These are phyloP conservation scores for Melanostoma scalare DNA, from an alignment of 2,888 invertebrate genomes.

Conservation along the genomic window DNA sequence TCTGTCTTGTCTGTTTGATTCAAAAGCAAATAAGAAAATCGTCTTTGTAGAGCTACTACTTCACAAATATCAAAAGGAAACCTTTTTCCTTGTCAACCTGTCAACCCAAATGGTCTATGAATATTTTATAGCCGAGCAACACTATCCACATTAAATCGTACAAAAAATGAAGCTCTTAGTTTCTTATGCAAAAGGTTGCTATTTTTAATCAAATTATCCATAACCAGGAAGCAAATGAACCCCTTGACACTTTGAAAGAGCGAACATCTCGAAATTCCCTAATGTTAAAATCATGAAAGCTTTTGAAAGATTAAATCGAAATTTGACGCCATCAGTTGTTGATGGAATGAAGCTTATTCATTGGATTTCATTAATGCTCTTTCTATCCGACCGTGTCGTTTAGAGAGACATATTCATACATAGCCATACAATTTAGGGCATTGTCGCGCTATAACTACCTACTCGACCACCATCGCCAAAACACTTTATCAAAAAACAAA, in stretches of 20 bases:
- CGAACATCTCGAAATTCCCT: not conserved
- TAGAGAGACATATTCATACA: not conserved
- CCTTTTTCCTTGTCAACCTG: not conserved
- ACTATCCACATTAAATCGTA: conserved; percentile 3
- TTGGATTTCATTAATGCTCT: conserved; percentile 11
- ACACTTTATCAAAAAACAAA: conserved; percentile 56
- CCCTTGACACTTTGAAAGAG: not conserved
- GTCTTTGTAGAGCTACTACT: not conserved
- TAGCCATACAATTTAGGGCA: conserved; percentile 43
- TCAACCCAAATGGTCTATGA: conserved; percentile 7
- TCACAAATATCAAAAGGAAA: not conserved
- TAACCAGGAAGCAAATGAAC: not conserved
- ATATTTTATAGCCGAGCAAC: conserved; percentile 10
- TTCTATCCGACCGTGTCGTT: conserved; percentile 11
- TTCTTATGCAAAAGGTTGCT: not conserved
- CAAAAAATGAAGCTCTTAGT: not conserved
- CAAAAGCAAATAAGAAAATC: not conserved
- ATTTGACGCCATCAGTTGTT: conserved; percentile 39
- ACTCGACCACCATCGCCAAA: conserved; percentile 39
- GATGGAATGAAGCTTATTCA: conserved; percentile 13
- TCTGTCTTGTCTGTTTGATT: too few species aligned
- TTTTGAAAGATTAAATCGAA: conserved; percentile 44
- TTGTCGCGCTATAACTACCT: conserved; percentile 54
- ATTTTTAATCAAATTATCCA: conserved; percentile 9
- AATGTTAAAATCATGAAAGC: conserved; percentile 45